These are phyloP conservation scores for Yponomeuta cagnagella DNA, from an alignment of 2,888 invertebrate genomes.

Conservation along the genomic window DNA sequence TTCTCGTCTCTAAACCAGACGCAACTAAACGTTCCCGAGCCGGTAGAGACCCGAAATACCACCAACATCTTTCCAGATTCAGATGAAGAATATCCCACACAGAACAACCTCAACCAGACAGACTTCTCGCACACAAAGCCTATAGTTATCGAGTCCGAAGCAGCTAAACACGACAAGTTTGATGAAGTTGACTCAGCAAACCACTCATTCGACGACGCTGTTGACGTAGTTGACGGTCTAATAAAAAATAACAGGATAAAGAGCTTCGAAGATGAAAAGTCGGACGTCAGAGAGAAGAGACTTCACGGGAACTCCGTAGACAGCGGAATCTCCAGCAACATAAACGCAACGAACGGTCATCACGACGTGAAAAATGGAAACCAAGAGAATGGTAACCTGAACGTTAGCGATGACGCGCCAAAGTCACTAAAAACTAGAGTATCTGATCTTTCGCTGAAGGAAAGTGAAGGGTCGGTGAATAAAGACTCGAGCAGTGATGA, in stretches of 20 bases:
- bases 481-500: conserved; percentile 58
- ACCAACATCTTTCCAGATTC: conserved; percentile 54
- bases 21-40: conserved; percentile 61
- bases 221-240: conserved; percentile 58
- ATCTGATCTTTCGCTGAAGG: conserved; percentile 58
- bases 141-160: conserved; percentile 62
- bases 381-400: conserved; percentile 21
- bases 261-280: conserved; percentile 34
- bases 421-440: conserved; percentile 46
- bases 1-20: conserved; percentile 61
- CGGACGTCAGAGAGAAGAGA: conserved; percentile 43
- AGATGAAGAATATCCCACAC: conserved; percentile 64
- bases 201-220: conserved; percentile 63
- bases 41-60: conserved; percentile 55
- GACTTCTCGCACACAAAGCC: conserved; percentile 67
- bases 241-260: conserved; percentile 38
- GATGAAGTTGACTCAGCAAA: conserved; percentile 56
- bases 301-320: conserved; percentile 60
- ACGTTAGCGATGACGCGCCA: conserved; percentile 26
- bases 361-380: conserved; percentile 27
- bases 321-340: conserved; percentile 60
- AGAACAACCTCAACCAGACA: conserved; percentile 65
- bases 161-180: conserved; percentile 48
- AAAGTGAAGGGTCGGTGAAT: conserved; percentile 42
- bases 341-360: conserved; percentile 34